Evolutionary conservation across 2,797 vertebrate species (phyloP).

Genomic region (Poeciliopsis gracilis): DNA sequence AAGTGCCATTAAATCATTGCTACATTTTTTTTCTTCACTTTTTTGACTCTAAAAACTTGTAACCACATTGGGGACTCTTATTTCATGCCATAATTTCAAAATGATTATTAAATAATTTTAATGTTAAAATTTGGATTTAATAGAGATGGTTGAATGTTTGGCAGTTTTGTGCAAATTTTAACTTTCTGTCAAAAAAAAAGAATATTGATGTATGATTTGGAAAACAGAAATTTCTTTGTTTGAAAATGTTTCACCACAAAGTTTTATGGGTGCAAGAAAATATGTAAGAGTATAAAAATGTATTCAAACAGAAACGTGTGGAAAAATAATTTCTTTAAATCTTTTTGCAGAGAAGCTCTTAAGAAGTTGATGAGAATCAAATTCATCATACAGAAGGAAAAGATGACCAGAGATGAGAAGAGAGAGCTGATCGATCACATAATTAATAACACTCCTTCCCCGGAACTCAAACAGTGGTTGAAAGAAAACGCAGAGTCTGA

Average conservation of each 20-base stretch:
- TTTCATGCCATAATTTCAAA: background rate
- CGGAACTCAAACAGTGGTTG: background rate
- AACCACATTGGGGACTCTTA: background rate
- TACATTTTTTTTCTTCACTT: too few species aligned
- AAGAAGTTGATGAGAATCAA: background rate
- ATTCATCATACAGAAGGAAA: background rate
- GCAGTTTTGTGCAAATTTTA: background rate
- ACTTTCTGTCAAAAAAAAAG: background rate
- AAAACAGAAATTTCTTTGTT: too few species aligned
- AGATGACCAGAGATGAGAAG: background rate
- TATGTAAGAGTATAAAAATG: too few species aligned
- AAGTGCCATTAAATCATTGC: too few species aligned
- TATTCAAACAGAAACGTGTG: background rate
- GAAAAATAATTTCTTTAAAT: background rate
- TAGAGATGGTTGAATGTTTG: background rate
- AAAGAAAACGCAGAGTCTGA: background rate
- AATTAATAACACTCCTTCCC: background rate
- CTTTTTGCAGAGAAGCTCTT: conserved; percentile 4
- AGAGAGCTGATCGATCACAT: background rate
- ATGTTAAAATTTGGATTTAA: too few species aligned
- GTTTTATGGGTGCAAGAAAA: background rate
- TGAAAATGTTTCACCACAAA: too few species aligned
- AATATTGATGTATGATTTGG: background rate
- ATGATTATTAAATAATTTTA: too few species aligned
- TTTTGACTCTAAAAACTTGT: background rate